phyloP scores from a whole-genome alignment of 2,888 invertebrate species.

The Amiota minor region DNA sequence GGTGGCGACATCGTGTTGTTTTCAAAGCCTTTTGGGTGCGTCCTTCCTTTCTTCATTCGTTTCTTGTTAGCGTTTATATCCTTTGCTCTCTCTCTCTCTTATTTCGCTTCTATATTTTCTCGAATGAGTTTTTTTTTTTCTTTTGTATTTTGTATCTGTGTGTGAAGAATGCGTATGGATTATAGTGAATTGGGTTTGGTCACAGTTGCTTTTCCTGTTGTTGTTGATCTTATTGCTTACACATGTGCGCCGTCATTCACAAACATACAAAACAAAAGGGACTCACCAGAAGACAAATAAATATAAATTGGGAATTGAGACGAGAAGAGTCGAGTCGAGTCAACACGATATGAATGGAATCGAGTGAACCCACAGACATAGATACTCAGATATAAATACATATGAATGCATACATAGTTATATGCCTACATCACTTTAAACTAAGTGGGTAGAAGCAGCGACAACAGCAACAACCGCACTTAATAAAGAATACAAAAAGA shows the following conservation, averaged over 20 bases:
- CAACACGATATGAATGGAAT: background rate
- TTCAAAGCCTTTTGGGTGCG: constrained; percentile 14
- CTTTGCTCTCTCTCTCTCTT: constrained; percentile 32
- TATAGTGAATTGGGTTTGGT: constrained; percentile 49
- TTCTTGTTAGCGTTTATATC: background rate
- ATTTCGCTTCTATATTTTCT: constrained; percentile 59
- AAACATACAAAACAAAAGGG: too few relatives aligned
- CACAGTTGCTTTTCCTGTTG: constrained; percentile 30
- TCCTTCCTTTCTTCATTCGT: background rate
- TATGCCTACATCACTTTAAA: too few relatives aligned
- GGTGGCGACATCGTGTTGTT: too few relatives aligned
- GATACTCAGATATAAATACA: constrained; percentile 37
- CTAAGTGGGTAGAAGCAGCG: too few relatives aligned
- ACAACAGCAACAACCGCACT: background rate
- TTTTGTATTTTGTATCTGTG: constrained; percentile 31
- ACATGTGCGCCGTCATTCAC: constrained; percentile 3
- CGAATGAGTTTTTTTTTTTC: constrained; percentile 66
- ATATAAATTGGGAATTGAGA: background rate
- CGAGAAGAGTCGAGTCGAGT: constrained; percentile 21
- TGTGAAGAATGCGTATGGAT: background rate
- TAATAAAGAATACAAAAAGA: constrained; percentile 14
- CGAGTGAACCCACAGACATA: constrained; percentile 26
- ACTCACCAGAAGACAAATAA: constrained; percentile 17
- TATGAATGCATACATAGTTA: constrained; percentile 11
- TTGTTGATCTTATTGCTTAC: constrained; percentile 18